Evolutionary conservation across 1,140 invertebrate genomes (phyloP), one percentile per base, ranked within the genome.

Genomic region (Pseudomyrmex pallidus): DNA sequence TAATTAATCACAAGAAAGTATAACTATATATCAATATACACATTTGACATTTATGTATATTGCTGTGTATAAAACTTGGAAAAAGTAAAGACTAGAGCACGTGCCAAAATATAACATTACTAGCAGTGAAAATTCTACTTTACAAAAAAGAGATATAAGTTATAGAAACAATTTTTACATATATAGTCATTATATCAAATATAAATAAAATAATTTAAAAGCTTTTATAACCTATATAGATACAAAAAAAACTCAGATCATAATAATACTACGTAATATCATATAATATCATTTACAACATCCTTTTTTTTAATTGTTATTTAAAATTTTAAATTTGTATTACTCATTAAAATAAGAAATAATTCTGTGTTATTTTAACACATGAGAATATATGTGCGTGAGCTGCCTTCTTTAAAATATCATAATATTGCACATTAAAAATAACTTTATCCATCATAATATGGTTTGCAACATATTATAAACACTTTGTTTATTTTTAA

Each of bases 1-100:
- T 35, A 35, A 35, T 35, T 35, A 35, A 35, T 35, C 35, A 57
- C 20, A 70, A 68, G 3, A 15, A 59, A 59, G 57, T 35, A 35
- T 35, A 35, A 35, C 56, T 67, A 57, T 25, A 3, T 48, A 78
- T 59, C 44, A 59, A 72, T 70, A 70, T 35, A 48, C n/a, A 72
- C 59, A 25, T 59, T 17, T 63, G 50, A 78, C 59, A 63, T 1
- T 86, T 86, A 73, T 77, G 12, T 48, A 83, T 83, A 77, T 77
- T 62, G 48, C 25, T 83, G 9, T 54, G 72, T 73, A 78, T 67
- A 85, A 85, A 80, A 50, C 80, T 80, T 73, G 73, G 76, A 87
- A 88, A 35, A 82, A 54, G n/a, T 82, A 70, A 86, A 87, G 89
- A 90, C 89, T 90, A 90, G 89, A 90, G 67, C 35, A 63, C 74